phyloP scores from a whole-genome alignment of 2,113 vertebrate genomes.

The Cricetomys ansorgei region DNA sequence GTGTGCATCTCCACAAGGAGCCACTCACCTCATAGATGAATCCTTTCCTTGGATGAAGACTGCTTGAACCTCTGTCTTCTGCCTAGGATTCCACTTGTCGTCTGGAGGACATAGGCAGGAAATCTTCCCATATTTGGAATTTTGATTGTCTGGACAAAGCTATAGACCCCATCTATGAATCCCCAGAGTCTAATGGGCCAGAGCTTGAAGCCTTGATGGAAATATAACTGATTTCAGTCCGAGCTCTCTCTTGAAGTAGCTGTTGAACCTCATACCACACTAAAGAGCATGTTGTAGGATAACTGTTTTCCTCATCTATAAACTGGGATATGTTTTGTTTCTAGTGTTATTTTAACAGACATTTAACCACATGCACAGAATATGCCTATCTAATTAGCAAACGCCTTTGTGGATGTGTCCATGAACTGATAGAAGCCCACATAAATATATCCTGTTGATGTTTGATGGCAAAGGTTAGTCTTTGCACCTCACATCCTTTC shows the following conservation, averaged over 20 bases:
- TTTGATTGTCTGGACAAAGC: not conserved
- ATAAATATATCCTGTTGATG: not conserved
- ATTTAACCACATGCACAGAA: not conserved
- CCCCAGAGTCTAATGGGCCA: not conserved
- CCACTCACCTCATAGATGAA: not conserved
- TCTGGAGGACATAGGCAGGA: not conserved
- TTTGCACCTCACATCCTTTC: not conserved
- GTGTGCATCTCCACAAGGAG: not conserved
- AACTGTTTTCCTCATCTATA: constrained; percentile 33
- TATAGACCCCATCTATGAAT: not conserved
- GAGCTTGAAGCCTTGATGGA: not conserved
- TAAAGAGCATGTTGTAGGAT: not conserved
- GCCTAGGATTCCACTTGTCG: not conserved
- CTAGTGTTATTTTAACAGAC: not conserved
- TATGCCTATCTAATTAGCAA: not conserved
- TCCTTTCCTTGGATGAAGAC: not conserved
- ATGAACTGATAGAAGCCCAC: not conserved
- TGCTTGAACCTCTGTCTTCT: not conserved
- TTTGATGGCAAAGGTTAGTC: not conserved
- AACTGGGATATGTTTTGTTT: not conserved
- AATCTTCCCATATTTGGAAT: not conserved
- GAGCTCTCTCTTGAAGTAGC: not conserved
- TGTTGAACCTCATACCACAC: not conserved
- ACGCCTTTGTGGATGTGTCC: not conserved
- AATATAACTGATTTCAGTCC: not conserved